Evolutionary conservation across 2,888 invertebrate species (phyloP).

Genomic region (Embidobia sp.): DNA sequence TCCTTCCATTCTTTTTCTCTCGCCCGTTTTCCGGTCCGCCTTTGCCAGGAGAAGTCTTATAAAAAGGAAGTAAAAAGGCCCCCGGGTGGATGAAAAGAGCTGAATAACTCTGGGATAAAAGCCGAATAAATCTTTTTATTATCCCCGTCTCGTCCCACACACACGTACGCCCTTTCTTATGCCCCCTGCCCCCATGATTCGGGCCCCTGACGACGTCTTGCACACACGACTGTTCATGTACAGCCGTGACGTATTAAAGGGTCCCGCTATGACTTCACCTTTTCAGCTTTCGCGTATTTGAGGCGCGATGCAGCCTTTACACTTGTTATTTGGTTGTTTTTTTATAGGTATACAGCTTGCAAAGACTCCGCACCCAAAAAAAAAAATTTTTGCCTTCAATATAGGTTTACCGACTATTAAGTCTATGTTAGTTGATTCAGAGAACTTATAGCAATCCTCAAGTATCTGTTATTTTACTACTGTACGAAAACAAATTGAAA

Average conservation of each 20-base stretch:
- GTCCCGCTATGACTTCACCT: constrained; percentile 32
- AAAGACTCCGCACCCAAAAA: neutral
- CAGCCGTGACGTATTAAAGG: constrained; percentile 38
- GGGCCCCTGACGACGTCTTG: constrained; percentile 29
- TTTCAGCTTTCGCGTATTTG: constrained; percentile 22
- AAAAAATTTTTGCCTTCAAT: too few relatives aligned
- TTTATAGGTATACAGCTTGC: neutral
- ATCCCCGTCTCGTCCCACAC: constrained; percentile 75
- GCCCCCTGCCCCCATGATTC: constrained; percentile 8
- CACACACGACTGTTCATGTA: constrained; percentile 39
- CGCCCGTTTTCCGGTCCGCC: constrained; percentile 64
- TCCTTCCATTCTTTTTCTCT: constrained; percentile 66
- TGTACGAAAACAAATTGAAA: too few relatives aligned
- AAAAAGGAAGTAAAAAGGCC: constrained; percentile 70
- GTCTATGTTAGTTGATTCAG: too few relatives aligned
- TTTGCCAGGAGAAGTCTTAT: constrained; percentile 62
- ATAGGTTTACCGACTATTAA: too few relatives aligned
- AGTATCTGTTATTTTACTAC: too few relatives aligned
- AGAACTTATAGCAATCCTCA: too few relatives aligned
- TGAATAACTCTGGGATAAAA: constrained; percentile 81
- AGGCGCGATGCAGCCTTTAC: constrained; percentile 5
- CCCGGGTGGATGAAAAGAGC: constrained; percentile 79
- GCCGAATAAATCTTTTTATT: constrained; percentile 82
- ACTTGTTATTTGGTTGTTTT: constrained; percentile 19
- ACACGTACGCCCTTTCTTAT: constrained; percentile 66